These are phyloP conservation scores for Drosophila sordidapex DNA, from an alignment of 2,888 invertebrate genomes.

Conservation along the genomic window DNA sequence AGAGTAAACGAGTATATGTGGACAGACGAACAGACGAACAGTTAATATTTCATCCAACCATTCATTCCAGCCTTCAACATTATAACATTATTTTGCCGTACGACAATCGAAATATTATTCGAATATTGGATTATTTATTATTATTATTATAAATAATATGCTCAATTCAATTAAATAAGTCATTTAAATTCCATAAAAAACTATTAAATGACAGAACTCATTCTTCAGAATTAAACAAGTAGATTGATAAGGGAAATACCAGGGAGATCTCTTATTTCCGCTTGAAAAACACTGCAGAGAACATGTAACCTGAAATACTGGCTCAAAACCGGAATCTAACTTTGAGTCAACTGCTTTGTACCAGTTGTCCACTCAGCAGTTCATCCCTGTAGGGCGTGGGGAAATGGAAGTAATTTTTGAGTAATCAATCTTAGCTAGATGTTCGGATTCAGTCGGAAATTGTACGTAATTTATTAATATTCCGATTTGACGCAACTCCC, in stretches of 20 bases:
- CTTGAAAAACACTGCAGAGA: rapidly evolving
- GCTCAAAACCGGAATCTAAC: neutral
- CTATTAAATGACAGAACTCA: neutral
- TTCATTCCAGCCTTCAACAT: too few relatives aligned
- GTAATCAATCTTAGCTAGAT: neutral
- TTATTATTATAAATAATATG: too few relatives aligned
- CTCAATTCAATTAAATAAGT: neutral
- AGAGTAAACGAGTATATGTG: too few relatives aligned
- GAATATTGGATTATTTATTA: neutral
- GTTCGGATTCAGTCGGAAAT: neutral
- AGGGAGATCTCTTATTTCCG: neutral
- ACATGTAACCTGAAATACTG: neutral
- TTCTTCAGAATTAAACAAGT: neutral
- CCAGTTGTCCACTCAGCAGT: neutral
- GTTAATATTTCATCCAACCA: too few relatives aligned
- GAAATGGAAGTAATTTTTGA: neutral
- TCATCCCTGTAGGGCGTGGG: neutral
- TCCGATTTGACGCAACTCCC: neutral
- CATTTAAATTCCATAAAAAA: too few relatives aligned
- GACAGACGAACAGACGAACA: too few relatives aligned
- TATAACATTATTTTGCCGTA: too few relatives aligned
- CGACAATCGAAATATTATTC: neutral
- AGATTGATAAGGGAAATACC: neutral
- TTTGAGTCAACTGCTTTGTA: neutral
- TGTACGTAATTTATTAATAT: neutral